Percentiles rank a stretch among this genome's conserved stretches.
Evolutionary conservation across 2,113 vertebrate species (phyloP).

Genomic region (Pycnonotus jocosus): DNA sequence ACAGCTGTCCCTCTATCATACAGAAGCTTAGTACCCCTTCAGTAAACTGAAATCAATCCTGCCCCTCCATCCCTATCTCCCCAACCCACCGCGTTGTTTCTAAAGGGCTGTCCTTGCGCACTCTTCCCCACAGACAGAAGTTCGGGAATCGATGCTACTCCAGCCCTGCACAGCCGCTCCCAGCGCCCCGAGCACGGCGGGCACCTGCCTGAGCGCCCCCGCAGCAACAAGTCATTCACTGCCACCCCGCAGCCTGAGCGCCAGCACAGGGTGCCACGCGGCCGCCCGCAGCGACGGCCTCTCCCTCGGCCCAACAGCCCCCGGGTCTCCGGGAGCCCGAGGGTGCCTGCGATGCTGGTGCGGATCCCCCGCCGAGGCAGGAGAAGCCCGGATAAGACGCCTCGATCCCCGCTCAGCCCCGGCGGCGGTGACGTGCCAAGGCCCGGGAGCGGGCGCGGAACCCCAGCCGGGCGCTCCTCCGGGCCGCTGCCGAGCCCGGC

Average conservation of each 20-base stretch:
- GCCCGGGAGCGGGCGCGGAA: not conserved
- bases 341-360: accelerated
- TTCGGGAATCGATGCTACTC: accelerated
- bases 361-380: not conserved
- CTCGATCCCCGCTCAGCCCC: too few relatives aligned
- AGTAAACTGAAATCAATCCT: not conserved
- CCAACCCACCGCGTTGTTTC: not conserved
- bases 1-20: accelerated
- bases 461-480: not conserved
- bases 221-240: accelerated
- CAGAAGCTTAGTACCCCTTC: not conserved
- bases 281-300: not conserved
- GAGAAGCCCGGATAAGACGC: accelerated
- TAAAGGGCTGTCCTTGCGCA: accelerated
- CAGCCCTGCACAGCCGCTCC: not conserved
- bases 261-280: accelerated
- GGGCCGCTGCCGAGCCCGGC: not conserved
- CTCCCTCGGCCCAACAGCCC: not conserved
- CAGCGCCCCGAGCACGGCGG: not conserved
- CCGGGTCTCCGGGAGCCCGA: accelerated
- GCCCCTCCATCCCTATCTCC: not conserved
- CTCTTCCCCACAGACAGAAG: not conserved
- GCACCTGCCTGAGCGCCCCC: not conserved
- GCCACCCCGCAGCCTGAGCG: accelerated
- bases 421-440: not conserved